phyloP scores from a whole-genome alignment of 2,113 vertebrate species.

The Cephalopholis sonnerati region DNA sequence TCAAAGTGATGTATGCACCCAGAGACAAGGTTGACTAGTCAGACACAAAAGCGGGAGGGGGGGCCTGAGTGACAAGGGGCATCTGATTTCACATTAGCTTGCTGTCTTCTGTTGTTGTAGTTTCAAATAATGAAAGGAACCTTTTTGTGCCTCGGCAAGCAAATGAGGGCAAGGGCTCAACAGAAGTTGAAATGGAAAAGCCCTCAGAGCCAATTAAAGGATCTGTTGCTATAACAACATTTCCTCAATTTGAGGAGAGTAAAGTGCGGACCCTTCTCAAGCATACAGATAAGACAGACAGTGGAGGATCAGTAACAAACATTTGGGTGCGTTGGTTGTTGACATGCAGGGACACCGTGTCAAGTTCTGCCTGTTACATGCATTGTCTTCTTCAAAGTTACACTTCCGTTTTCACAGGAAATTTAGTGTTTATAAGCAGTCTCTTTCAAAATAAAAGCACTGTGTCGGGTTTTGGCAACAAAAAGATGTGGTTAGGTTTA shows the following conservation, averaged over 20 bases:
- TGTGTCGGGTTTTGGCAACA: no score
- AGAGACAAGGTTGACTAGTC: conserved; percentile 13
- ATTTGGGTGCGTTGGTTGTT: no score
- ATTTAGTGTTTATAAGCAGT: no score
- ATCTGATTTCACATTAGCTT: neutral
- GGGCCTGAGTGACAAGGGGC: neutral
- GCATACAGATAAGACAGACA: neutral
- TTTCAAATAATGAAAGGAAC: neutral
- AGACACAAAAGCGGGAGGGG: neutral
- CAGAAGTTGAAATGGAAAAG: neutral
- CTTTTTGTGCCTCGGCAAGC: neutral
- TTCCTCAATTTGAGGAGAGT: neutral
- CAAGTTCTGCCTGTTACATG: no score
- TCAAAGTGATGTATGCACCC: conserved; percentile 19
- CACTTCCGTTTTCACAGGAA: no score
- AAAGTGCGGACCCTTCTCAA: neutral
- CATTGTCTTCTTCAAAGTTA: no score
- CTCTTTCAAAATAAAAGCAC: no score
- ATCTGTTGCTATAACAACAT: neutral
- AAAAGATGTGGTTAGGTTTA: no score
- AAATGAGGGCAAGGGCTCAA: neutral
- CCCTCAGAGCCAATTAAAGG: neutral
- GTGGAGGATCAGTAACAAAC: neutral
- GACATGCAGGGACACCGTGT: no score
- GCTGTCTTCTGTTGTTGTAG: neutral